Evolutionary conservation across 2,113 vertebrate genomes (phyloP).

Genomic region (Zootoca vivipara): DNA sequence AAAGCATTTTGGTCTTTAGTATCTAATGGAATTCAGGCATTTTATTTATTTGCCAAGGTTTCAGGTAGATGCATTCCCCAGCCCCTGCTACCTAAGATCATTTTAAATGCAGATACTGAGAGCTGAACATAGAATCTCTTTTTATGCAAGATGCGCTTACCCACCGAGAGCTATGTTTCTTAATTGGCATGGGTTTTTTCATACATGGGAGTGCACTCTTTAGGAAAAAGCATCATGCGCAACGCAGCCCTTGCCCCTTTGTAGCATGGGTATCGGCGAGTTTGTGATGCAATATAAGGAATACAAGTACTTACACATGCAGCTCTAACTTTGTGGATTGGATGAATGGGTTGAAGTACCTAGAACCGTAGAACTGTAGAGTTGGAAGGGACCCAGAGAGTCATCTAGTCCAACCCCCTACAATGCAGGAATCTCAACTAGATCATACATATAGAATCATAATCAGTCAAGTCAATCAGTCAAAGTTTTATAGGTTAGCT

Average conservation of each 20-base stretch:
- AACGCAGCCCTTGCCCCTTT: not conserved
- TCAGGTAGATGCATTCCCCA: not conserved
- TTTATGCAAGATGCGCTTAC: not conserved
- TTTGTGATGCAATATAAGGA: not conserved
- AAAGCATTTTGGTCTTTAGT: not conserved
- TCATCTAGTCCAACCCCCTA: no score
- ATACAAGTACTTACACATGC: no score
- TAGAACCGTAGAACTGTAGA: not conserved
- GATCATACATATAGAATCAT: no score
- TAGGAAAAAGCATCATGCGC: not conserved
- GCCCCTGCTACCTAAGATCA: not conserved
- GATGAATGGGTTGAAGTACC: not conserved
- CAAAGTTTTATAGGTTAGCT: not conserved
- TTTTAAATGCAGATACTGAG: not conserved
- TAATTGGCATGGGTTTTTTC: not conserved
- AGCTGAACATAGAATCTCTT: not conserved
- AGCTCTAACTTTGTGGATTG: not conserved
- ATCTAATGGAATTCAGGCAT: not conserved
- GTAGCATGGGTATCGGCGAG: not conserved
- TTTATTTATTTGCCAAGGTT: not conserved
- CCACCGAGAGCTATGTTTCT: not conserved
- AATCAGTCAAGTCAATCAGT: not conserved
- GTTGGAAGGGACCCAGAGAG: no score
- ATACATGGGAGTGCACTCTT: not conserved
- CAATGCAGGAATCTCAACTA: no score